Percentiles rank a stretch among this genome's conserved stretches.
Conservation (phyloP, 2,888 invertebrate genomes). For the Neoscelio sp. region DNA sequence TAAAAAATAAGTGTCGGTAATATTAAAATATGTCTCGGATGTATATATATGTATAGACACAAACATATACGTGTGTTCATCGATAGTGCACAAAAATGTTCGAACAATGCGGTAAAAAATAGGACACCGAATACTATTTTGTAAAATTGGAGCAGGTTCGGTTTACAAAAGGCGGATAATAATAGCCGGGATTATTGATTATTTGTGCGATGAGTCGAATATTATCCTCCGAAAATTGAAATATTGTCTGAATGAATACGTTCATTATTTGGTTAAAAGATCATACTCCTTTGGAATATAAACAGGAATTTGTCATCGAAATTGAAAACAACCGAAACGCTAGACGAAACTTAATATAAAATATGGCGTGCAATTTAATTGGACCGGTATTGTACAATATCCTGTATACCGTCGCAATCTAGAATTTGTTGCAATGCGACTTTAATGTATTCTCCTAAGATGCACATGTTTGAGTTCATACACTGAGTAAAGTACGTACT, state of each 20-base stretch:
- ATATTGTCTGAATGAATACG: constrained; percentile 17
- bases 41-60: not conserved
- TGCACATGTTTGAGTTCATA: constrained; percentile 41
- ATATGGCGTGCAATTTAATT: constrained; percentile 24
- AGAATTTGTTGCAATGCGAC: constrained; percentile 43
- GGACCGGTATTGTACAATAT: constrained; percentile 11
- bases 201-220: constrained; percentile 50
- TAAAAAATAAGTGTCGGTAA: constrained; percentile 39
- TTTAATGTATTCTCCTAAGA: constrained; percentile 45
- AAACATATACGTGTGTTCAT: constrained; percentile 3
- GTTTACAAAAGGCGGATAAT: constrained; percentile 52
- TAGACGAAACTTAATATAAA: constrained; percentile 2
- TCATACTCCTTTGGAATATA: constrained; percentile 2
- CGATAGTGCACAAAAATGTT: constrained; percentile 23
- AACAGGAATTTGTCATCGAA: constrained; percentile 11
- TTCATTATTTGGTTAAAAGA: constrained; percentile 37
- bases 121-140: constrained; percentile 42
- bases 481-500: constrained; percentile 8
- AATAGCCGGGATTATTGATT: constrained; percentile 50
- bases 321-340: constrained; percentile 26
- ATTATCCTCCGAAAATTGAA: constrained; percentile 48
- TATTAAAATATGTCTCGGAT: constrained; percentile 20
- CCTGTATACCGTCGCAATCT: not conserved
- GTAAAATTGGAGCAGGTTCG: constrained; percentile 47
- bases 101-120: constrained; percentile 52